Evolutionary conservation across 2,113 vertebrate genomes (phyloP).

Genomic region (Barbus barbus): DNA sequence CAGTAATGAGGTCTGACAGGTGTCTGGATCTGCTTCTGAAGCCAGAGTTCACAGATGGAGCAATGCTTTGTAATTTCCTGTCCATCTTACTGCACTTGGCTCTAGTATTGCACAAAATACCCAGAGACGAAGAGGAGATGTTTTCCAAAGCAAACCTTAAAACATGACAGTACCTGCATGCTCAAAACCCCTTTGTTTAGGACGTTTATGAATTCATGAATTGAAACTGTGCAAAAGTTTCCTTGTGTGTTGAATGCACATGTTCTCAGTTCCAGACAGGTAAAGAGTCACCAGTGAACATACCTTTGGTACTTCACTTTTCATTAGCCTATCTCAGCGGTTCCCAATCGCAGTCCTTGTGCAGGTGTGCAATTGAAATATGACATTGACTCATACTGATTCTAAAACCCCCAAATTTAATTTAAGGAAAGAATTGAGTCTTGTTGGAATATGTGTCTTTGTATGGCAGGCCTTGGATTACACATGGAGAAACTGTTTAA

Average conservation of each 20-base stretch:
- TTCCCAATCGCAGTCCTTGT: too few species aligned
- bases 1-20: too few species aligned
- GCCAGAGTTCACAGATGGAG: conserved; percentile 24
- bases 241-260: background rate
- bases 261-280: conserved; percentile 1
- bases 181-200: background rate
- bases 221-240: background rate
- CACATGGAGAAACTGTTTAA: background rate
- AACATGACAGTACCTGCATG: background rate
- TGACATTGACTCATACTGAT: too few species aligned
- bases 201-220: background rate
- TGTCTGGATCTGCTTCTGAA: conserved; percentile 14
- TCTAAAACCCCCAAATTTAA: too few species aligned
- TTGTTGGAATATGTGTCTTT: background rate
- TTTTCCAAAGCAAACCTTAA: conserved; percentile 22
- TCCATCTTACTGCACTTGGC: conserved; percentile 24
- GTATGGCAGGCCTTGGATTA: background rate
- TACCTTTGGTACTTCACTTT: too few species aligned
- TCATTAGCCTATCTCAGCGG: too few species aligned
- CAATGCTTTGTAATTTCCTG: conserved; percentile 43
- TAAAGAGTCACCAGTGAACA: background rate
- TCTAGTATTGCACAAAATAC: conserved; percentile 22
- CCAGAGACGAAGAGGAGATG: background rate
- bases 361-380: too few species aligned
- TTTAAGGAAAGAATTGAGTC: too few species aligned